Conservation (phyloP, 2,113 vertebrate genomes). For the Thunnus maccoyii region DNA sequence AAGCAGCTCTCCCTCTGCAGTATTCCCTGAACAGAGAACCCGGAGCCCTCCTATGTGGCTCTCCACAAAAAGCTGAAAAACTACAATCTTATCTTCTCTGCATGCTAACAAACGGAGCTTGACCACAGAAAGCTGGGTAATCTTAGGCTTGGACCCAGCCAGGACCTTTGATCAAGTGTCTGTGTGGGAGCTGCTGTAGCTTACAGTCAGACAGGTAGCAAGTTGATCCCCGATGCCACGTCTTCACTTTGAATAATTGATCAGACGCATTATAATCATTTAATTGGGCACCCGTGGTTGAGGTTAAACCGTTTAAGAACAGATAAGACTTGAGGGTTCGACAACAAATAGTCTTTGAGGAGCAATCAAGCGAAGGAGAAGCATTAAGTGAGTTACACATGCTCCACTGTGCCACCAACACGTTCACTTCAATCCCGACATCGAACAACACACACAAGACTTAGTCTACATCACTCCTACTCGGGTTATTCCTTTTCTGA, state of each 20-base stretch:
- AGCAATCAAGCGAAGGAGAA: background rate
- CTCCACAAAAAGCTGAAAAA: slow-evolving; percentile 17
- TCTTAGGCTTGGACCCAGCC: background rate
- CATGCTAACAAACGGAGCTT: slow-evolving; percentile 1
- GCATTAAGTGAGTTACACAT: background rate
- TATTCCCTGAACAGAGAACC: background rate
- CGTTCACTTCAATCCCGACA: background rate
- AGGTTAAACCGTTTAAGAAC: background rate
- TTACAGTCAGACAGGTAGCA: slow-evolving; percentile 17
- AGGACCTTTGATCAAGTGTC: slow-evolving; percentile 17
- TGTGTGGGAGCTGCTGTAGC: slow-evolving; percentile 26
- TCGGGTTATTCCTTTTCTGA: background rate
- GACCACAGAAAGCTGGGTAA: background rate
- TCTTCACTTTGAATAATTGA: slow-evolving; percentile 61
- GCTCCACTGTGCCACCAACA: background rate
- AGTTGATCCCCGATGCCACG: slow-evolving; percentile 19
- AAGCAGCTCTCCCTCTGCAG: slow-evolving; percentile 12
- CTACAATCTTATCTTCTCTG: background rate
- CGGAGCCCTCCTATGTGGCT: background rate
- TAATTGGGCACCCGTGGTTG: slow-evolving; percentile 34
- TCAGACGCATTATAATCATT: slow-evolving; percentile 17
- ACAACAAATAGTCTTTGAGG: slow-evolving; percentile 13
- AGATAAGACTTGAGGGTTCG: background rate
- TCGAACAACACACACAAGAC: background rate
- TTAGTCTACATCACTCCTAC: background rate